Evolutionary conservation across 2,797 vertebrate genomes (phyloP), one percentile per base, ranked within the genome.

Genomic region (Sarcophilus harrisii): DNA sequence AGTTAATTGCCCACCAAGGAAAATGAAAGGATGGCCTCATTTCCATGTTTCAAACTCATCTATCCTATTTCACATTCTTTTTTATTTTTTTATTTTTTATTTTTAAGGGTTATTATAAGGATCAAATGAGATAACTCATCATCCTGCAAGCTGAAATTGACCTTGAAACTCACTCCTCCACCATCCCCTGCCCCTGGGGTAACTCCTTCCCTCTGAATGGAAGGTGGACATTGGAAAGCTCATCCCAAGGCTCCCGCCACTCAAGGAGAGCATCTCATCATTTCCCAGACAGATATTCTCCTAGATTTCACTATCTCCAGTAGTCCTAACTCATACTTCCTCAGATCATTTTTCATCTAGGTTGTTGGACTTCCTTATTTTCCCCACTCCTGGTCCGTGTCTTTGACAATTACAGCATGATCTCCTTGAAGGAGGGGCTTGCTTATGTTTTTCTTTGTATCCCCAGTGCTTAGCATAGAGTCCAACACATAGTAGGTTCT

Each of bases 41-140:
- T 32, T 94, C 93, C 52, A n/a, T 58, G 55, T 90, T 92, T 94
- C 58, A 94, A 95, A 94, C 10, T n/a, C 93, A 57, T 95, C 55
- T 28, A 8, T 94, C 87, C 81, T 73, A 66, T 58, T 38, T 55
- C 16, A 38, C 59, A 91, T 57, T 95, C 96, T 87, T 93, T n/a
- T 94, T 93, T 58, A 18, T 58, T 58, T 21, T 58, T 73, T n/a
- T 66, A 1, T 55, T 55, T 90, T 93, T 92, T 32, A 18, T 90
- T 91, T 92, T 91, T 27, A 87, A 27, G 38, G 73, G 73, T 87
- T 87, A 87, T 87, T 87, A 87, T 87, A 87, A 87, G n/a, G 38
- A 87, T 49, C 45, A 52, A 66, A 90, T 1, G 60, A 30, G 93
- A 95, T 90, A 54, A 62, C 12, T 92, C 49, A 94, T 91, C 90